phyloP scores from a whole-genome alignment of 1,140 invertebrate species.

The Ephestia elutella region DNA sequence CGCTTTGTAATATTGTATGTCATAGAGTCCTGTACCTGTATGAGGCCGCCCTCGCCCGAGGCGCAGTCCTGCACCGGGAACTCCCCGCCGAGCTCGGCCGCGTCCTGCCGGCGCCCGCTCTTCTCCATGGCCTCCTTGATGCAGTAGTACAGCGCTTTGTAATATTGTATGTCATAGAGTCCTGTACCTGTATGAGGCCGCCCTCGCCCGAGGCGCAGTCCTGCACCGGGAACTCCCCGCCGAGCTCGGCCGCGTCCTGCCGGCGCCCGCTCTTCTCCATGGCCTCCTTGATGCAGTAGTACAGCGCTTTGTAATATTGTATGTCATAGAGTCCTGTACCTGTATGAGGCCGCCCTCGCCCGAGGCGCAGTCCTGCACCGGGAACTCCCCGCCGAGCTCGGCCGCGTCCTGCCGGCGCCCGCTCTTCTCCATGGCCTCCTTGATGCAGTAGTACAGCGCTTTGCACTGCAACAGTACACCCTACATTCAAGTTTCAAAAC shows the following conservation, averaged over 20 bases:
- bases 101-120: conserved; percentile 88
- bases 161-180: conserved; percentile 77
- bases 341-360: conserved; percentile 97
- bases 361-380: conserved; percentile 96
- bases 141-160: conserved; percentile 98
- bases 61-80: conserved; percentile 98
- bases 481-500: too few species aligned
- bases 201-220: conserved; percentile 97
- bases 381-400: conserved; percentile 98
- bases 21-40: conserved; percentile 84
- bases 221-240: conserved; percentile 98
- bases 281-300: conserved; percentile 98
- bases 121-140: conserved; percentile 99
- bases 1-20: too few species aligned
- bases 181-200: conserved; percentile 88
- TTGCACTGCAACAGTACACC: conserved; percentile 45
- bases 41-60: conserved; percentile 95
- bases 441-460: conserved; percentile 98
- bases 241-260: conserved; percentile 90
- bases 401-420: conserved; percentile 86
- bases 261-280: conserved; percentile 96
- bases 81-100: conserved; percentile 95
- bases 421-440: conserved; percentile 98
- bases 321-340: conserved; percentile 75
- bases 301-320: conserved; percentile 95